Evolutionary conservation across 2,888 invertebrate species (phyloP), one percentile per base, ranked within the genome.

Genomic region (Margaritifera margaritifera): DNA sequence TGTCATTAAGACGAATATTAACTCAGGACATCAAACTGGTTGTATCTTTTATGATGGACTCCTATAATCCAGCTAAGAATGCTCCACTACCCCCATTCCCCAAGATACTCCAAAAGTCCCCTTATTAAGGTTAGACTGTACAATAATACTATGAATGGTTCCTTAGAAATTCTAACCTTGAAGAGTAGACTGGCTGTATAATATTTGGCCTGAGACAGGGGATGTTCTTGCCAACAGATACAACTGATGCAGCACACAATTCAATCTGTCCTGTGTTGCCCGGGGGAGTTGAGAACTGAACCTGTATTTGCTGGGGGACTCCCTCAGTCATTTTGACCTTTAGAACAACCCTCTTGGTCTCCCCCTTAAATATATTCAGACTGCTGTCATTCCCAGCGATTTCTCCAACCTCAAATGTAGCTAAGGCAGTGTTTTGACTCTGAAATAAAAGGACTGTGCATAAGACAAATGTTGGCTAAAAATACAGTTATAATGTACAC

Each of bases 141-240:
- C 11, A 42, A 15, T 15, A 11, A 15, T 42, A 42, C 42, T 42
- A 42, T 42, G 42, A 42, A 42, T 42, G 42, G 31, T 15, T 42
- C 42, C 42, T 15, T 42, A 42, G 2, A 42, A 42, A 42, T 42
- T 42, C 42, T 42, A 42, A 42, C 42, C 42, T 42, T 11, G 42
- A 42, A 42, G 42, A 42, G 42, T 42, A 42, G 42, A 42, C 42
- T 42, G 42, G 42, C 42, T 42, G 42, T 42, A 42, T 42, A 42
- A 42, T 52, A 2, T 19, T 51, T 15, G 20, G 24, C 51, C 76
- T 72, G n/a, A 82, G 60, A 74, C 87, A 87, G 0, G 84, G 84
- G 11, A 87, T 65, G 72, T 86, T 87, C 11, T 66, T 74, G 2
- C 87, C 87, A 0, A 75, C 81, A 51, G 67, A 71, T 8, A 79